Evolutionary conservation across 2,888 invertebrate genomes (phyloP).

Genomic region (Cheilosia vernalis): DNA sequence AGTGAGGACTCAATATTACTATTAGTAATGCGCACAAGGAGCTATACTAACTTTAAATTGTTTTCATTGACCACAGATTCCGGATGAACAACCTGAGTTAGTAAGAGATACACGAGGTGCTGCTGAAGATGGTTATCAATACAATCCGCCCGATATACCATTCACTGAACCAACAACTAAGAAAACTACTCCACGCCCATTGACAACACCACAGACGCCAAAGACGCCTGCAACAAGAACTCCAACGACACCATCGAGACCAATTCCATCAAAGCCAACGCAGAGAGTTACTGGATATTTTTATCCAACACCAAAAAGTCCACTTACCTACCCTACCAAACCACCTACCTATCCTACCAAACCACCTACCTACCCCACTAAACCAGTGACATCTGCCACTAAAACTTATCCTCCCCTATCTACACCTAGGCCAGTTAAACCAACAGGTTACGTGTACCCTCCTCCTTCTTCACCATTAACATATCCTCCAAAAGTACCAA

Average conservation of each 20-base stretch:
- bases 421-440: constrained; percentile 52
- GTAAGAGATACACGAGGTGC: constrained; percentile 77
- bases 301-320: constrained; percentile 20
- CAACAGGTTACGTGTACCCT: background rate
- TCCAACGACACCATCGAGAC: background rate
- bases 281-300: background rate
- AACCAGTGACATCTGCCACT: background rate
- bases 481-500: constrained; percentile 43
- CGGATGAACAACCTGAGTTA: constrained; percentile 22
- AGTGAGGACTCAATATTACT: no score
- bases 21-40: background rate
- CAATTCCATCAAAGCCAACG: constrained; percentile 3
- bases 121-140: constrained; percentile 80
- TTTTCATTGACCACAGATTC: constrained; percentile 47
- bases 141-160: constrained; percentile 79
- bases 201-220: constrained; percentile 19
- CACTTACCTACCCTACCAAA: constrained; percentile 4
- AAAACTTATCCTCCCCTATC: no score
- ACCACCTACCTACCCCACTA: background rate
- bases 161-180: constrained; percentile 76
- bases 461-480: background rate
- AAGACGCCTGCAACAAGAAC: background rate
- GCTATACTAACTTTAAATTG: background rate
- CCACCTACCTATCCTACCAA: constrained; percentile 22
- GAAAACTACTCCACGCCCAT: constrained; percentile 45